These are phyloP conservation scores for Amia ocellicauda DNA, from an alignment of 2,113 vertebrate species.

Conservation along the genomic window DNA sequence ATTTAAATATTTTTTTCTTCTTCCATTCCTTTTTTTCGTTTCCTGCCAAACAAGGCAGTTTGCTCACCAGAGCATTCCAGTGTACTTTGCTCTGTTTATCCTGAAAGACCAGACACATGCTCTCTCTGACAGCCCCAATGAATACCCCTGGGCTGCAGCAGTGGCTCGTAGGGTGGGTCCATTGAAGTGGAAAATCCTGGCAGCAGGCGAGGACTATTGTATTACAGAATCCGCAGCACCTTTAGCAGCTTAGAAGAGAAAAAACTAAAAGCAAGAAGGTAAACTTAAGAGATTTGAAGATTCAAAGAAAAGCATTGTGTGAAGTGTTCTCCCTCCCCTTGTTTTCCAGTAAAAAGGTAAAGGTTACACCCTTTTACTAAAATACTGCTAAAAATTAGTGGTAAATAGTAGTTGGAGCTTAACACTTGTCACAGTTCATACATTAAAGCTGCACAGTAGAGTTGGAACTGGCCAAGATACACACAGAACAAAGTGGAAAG, in stretches of 20 bases:
- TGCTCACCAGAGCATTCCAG: slow-evolving; percentile 43
- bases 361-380: too few relatives aligned
- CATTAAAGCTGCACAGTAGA: slow-evolving; percentile 3
- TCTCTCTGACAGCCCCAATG: slow-evolving; percentile 50
- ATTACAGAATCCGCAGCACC: slow-evolving; percentile 34
- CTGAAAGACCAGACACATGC: slow-evolving; percentile 41
- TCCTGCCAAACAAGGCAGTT: slow-evolving; percentile 21
- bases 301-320: too few relatives aligned
- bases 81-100: slow-evolving; percentile 36
- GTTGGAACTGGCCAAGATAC: background rate
- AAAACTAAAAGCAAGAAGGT: too few relatives aligned
- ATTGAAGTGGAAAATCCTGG: slow-evolving; percentile 57
- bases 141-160: slow-evolving; percentile 44
- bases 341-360: too few relatives aligned
- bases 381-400: too few relatives aligned
- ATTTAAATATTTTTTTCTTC: too few relatives aligned
- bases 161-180: slow-evolving; percentile 45
- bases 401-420: slow-evolving; percentile 8
- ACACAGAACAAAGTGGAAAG: background rate
- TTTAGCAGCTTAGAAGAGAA: background rate
- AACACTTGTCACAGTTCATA: slow-evolving; percentile 1
- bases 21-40: too few relatives aligned
- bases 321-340: too few relatives aligned
- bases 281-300: too few relatives aligned
- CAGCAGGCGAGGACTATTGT: slow-evolving; percentile 46